Evolutionary conservation across 2,113 vertebrate genomes (phyloP).

Genomic region (Boleophthalmus pectinirostris): DNA sequence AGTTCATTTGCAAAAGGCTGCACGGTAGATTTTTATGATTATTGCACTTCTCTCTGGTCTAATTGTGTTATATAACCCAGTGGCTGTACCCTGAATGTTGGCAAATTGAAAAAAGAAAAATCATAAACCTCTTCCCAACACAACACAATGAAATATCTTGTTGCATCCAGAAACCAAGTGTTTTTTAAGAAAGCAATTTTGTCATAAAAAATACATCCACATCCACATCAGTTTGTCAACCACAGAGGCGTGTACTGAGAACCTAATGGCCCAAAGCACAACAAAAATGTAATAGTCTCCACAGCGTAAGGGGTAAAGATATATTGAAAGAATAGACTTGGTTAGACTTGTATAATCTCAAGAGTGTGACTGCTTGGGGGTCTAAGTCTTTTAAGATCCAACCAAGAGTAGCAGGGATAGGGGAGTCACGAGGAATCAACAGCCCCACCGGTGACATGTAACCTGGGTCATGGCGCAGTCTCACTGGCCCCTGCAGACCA

Average conservation of each 20-base stretch:
- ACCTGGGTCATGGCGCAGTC: constrained; percentile 13
- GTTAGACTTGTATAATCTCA: constrained; percentile 61
- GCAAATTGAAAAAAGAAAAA: neutral
- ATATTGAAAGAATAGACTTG: constrained; percentile 17
- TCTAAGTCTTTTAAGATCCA: constrained; percentile 49
- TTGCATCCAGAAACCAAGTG: neutral
- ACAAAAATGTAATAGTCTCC: constrained; percentile 15
- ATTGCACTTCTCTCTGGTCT: too few species aligned
- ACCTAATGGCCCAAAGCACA: constrained; percentile 35
- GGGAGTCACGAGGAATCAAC: constrained; percentile 48
- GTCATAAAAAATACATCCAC: neutral
- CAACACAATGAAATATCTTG: neutral
- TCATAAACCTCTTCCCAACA: neutral
- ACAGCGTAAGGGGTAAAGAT: neutral
- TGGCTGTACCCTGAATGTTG: neutral
- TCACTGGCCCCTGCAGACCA: neutral
- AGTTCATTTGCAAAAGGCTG: too few species aligned
- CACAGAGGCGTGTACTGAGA: neutral
- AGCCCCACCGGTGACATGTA: constrained; percentile 27
- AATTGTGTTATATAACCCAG: too few species aligned
- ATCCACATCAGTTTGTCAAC: neutral
- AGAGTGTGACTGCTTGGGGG: constrained; percentile 61
- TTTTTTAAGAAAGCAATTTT: neutral
- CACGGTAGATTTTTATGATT: too few species aligned
- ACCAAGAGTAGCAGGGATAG: constrained; percentile 15